phyloP scores from a whole-genome alignment of 2,888 invertebrate genomes.

The Cerastis leucographa region DNA sequence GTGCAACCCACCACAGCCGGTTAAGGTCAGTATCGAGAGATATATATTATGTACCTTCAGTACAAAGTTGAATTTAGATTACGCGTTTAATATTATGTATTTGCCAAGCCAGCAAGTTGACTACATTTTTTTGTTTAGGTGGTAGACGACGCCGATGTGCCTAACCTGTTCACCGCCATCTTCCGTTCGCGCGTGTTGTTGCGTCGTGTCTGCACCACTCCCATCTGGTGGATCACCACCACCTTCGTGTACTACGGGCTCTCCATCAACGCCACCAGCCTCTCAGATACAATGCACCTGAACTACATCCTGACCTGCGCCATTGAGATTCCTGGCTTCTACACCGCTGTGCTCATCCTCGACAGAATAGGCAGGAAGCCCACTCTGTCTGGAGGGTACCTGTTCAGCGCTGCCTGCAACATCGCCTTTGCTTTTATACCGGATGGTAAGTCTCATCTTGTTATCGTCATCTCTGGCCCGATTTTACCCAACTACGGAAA shows the following conservation, averaged over 20 bases:
- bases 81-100: too few relatives aligned
- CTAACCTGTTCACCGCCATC: constrained; percentile 78
- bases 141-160: constrained; percentile 53
- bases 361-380: constrained; percentile 92
- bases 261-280: constrained; percentile 93
- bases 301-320: constrained; percentile 92
- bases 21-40: constrained; percentile 22
- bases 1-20: constrained; percentile 79
- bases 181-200: constrained; percentile 88
- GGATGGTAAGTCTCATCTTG: constrained; percentile 81
- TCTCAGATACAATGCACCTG: constrained; percentile 93
- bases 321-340: constrained; percentile 94
- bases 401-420: constrained; percentile 90
- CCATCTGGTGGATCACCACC: constrained; percentile 94
- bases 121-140: constrained; percentile 18
- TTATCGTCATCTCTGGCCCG: not conserved
- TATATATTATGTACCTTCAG: not conserved
- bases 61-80: not conserved
- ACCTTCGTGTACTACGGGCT: constrained; percentile 95
- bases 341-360: constrained; percentile 91
- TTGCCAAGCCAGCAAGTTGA: not conserved
- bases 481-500: not conserved
- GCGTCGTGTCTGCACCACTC: constrained; percentile 91
- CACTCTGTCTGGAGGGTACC: constrained; percentile 90
- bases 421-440: constrained; percentile 87